Evolutionary conservation across 92 coral and sea anemone genomes (phyloP).

Genomic region (Epizoanthus scotinus): DNA sequence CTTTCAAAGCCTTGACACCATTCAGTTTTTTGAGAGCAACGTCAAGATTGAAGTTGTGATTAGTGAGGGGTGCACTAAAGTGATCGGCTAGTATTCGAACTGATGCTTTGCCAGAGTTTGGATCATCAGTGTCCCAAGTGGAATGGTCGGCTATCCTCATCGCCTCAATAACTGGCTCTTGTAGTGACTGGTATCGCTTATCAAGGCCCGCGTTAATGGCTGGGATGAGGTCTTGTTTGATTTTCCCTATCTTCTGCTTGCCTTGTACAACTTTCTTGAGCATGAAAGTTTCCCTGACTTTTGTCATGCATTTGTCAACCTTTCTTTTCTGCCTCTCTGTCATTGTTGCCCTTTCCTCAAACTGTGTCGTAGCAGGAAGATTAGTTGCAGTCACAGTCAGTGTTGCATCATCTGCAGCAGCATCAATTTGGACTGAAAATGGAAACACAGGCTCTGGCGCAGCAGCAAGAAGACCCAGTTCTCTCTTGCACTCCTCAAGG

Average conservation of each 20-base stretch:
- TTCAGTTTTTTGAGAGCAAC: slow-evolving; percentile 39
- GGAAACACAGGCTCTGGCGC: slow-evolving; percentile 48
- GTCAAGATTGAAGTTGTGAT: slow-evolving; percentile 36
- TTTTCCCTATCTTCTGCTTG: slow-evolving; percentile 38
- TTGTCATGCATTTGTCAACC: slow-evolving; percentile 41
- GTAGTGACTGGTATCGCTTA: slow-evolving; percentile 21
- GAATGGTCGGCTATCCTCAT: slow-evolving; percentile 36
- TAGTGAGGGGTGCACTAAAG: slow-evolving; percentile 33
- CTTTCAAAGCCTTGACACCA: slow-evolving; percentile 38
- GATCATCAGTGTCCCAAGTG: slow-evolving; percentile 44
- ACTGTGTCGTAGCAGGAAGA: slow-evolving; percentile 46
- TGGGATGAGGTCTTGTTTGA: slow-evolving; percentile 52
- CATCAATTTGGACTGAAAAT: slow-evolving; percentile 23
- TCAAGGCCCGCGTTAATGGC: slow-evolving; percentile 32
- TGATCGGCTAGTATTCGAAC: slow-evolving; percentile 39
- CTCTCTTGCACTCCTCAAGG: slow-evolving; percentile 49
- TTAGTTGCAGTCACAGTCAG: slow-evolving; percentile 41
- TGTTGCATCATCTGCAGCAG: not conserved
- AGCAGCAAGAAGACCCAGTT: slow-evolving; percentile 38
- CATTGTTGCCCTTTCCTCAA: slow-evolving; percentile 43
- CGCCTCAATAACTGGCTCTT: slow-evolving; percentile 50
- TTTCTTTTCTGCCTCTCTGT: slow-evolving; percentile 35
- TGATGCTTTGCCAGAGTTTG: slow-evolving; percentile 32
- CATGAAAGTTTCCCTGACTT: slow-evolving; percentile 42
- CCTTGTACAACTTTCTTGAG: slow-evolving; percentile 47